These are phyloP conservation scores for Nasonia longicornis DNA, from an alignment of 1,140 invertebrate genomes.

Conservation along the genomic window DNA sequence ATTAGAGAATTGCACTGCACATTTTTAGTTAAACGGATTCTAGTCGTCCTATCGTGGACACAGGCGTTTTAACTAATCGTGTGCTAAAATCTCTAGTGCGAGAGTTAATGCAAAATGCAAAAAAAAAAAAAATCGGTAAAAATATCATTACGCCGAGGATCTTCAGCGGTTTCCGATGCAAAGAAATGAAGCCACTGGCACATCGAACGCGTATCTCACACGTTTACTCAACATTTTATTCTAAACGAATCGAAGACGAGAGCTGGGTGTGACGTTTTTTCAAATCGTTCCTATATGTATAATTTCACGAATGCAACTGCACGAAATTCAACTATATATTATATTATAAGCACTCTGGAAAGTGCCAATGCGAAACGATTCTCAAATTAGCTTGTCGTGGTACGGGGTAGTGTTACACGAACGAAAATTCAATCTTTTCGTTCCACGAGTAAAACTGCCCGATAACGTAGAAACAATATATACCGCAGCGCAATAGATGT, in stretches of 20 bases:
- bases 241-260: conserved; percentile 4
- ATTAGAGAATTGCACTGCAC: conserved; percentile 21
- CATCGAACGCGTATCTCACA: not conserved
- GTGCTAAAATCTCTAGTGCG: conserved; percentile 21
- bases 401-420: not conserved
- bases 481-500: not conserved
- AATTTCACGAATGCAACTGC: not conserved
- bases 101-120: not conserved
- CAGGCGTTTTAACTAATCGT: conserved; percentile 22
- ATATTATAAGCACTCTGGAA: not conserved
- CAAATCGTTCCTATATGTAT: conserved; percentile 2
- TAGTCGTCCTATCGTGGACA: conserved; percentile 1
- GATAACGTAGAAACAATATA: not conserved
- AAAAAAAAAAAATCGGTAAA: not conserved
- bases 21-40: conserved; percentile 8
- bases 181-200: not conserved
- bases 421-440: not conserved
- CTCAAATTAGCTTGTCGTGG: conserved; percentile 6
- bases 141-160: not conserved
- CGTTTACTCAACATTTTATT: not conserved
- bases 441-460: no score
- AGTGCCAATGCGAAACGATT: conserved; percentile 27
- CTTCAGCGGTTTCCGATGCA: not conserved
- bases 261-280: not conserved
- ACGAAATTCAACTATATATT: not conserved